Evolutionary conservation across 2,888 invertebrate species (phyloP).

Genomic region (Smittia sp.): DNA sequence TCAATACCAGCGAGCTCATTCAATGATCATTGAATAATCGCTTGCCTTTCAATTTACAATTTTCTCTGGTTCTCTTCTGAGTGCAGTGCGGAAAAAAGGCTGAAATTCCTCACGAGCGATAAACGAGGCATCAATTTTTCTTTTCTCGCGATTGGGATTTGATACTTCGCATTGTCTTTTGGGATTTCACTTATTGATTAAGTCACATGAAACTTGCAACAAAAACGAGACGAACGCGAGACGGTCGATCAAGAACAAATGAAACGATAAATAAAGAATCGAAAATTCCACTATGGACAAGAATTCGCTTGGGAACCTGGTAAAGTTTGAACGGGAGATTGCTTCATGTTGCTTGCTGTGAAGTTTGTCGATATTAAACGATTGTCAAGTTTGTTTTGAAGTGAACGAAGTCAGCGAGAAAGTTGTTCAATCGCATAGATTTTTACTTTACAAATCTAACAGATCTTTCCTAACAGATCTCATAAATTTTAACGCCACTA

Average conservation of each 20-base stretch:
- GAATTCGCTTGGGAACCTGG: not conserved
- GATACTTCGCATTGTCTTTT: not conserved
- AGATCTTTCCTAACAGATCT: not conserved
- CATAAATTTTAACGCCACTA: not conserved
- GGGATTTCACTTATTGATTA: conserved; percentile 31
- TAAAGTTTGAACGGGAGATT: too few species aligned
- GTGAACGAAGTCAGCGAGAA: too few species aligned
- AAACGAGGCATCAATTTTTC: conserved; percentile 20
- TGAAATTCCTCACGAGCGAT: not conserved
- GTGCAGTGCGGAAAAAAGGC: not conserved
- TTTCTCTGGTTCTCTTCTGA: conserved; percentile 24
- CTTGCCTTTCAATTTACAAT: conserved; percentile 37
- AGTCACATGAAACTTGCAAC: conserved; percentile 20
- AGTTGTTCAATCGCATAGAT: too few species aligned
- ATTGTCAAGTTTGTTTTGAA: too few species aligned
- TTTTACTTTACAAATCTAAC: too few species aligned
- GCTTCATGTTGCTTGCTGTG: too few species aligned
- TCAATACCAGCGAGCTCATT: conserved; percentile 12
- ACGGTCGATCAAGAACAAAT: not conserved
- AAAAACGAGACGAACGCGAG: not conserved
- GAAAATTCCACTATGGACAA: not conserved
- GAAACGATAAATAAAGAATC: conserved; percentile 4
- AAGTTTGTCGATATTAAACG: too few species aligned
- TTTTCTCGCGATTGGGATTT: conserved; percentile 12
- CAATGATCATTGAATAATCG: conserved; percentile 31